Conservation (phyloP, 2,113 vertebrate genomes). For the Psittacara wagleri region DNA sequence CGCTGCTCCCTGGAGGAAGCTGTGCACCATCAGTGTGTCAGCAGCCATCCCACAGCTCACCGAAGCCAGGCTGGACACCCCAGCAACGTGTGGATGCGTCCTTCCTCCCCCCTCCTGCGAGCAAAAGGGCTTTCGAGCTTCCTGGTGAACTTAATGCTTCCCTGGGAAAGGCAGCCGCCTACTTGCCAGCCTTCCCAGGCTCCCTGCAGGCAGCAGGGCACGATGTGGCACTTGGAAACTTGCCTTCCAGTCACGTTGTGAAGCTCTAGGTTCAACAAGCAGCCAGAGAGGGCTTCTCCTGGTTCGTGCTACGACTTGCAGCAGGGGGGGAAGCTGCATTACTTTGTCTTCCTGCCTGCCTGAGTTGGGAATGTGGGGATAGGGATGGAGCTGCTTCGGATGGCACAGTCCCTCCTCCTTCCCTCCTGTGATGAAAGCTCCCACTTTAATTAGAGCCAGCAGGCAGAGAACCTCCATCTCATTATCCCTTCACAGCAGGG, state of each 20-base stretch:
- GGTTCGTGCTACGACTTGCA: rapidly evolving
- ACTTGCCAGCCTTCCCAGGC: neutral
- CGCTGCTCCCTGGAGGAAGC: neutral
- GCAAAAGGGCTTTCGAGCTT: neutral
- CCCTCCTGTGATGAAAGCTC: neutral
- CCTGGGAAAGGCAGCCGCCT: neutral
- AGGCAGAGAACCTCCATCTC: neutral
- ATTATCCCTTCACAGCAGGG: conserved; percentile 29
- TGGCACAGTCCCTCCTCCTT: neutral
- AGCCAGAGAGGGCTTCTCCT: rapidly evolving
- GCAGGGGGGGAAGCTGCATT: neutral
- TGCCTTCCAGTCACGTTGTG: rapidly evolving
- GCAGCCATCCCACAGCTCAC: rapidly evolving
- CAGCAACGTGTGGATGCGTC: neutral
- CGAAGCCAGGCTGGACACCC: neutral
- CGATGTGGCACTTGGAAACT: neutral
- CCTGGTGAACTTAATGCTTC: neutral
- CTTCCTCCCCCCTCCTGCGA: neutral
- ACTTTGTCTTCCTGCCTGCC: neutral
- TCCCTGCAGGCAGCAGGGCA: rapidly evolving
- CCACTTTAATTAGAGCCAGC: conserved; percentile 34
- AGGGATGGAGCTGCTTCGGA: neutral
- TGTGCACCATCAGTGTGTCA: neutral
- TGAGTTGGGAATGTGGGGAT: neutral
- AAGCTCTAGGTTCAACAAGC: neutral